phyloP scores from a whole-genome alignment of 2,888 invertebrate genomes.

The Lacanobia wlatinum region DNA sequence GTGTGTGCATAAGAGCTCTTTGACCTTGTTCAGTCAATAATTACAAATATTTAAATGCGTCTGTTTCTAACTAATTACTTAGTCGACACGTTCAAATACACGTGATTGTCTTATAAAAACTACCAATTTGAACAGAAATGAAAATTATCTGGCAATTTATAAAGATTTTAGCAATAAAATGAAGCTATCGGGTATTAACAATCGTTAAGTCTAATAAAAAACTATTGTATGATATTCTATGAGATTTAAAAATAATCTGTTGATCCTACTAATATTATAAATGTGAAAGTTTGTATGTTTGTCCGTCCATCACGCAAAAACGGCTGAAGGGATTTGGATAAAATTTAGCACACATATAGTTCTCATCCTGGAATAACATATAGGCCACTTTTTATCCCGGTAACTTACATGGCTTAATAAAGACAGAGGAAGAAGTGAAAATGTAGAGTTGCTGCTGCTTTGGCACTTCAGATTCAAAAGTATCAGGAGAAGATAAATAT shows the following conservation, averaged over 20 bases:
- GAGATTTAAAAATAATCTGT: neutral
- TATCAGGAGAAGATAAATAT: no score
- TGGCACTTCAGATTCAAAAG: no score
- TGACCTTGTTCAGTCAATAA: constrained; percentile 17
- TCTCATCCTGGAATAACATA: no score
- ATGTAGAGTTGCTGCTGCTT: no score
- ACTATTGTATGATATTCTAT: neutral
- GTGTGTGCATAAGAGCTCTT: neutral
- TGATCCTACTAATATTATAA: no score
- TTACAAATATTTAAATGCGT: neutral
- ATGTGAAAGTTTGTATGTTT: no score
- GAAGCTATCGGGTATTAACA: neutral
- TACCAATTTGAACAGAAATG: neutral
- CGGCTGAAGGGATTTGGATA: no score
- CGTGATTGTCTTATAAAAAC: constrained; percentile 5
- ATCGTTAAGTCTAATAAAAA: neutral
- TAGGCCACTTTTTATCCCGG: no score
- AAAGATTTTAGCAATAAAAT: constrained; percentile 6
- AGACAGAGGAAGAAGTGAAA: no score
- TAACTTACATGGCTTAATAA: no score
- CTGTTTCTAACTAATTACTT: constrained; percentile 15
- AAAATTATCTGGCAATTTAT: constrained; percentile 6
- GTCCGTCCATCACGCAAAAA: no score
- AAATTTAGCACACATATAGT: no score
- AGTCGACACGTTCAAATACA: neutral